Evolutionary conservation across 2,113 vertebrate species (phyloP), one percentile per base, ranked within the genome.

Genomic region (Conger conger): DNA sequence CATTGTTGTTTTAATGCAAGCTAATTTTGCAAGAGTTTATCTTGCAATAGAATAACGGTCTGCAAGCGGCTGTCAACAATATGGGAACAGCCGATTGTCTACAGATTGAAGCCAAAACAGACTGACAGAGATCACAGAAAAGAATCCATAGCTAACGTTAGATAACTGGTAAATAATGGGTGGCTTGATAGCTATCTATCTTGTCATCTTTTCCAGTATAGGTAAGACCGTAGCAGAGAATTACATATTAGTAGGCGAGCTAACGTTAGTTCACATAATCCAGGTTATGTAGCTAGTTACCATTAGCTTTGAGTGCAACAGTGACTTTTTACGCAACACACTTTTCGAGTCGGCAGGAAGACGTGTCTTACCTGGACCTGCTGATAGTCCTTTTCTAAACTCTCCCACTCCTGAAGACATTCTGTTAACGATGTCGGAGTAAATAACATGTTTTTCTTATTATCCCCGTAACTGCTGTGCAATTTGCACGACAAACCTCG

Each of bases 401-500:
- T 96, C 36, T 95, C 94, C 98, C 97, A 99, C 89, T 98, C 97
- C 50, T 94, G 94, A 82, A 97, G 87, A 89, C 97, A 99, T 86
- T 97, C 96, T 8, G 42, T 17, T 0, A 94, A 84, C 54, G 89
- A 88, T 2, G 73, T 79, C 0, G 94, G 93, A 78, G 17, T 90
- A 84, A 86, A 94, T 86, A 94, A 86, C 93, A 94, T 95, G 1
- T 86, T 50, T 81, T 33, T 4, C 18, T 5, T 42, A 53, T 45
- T 82, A 82, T n/a, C 57, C 40, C 37, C 18, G 45, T 42, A 38
- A 40, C 15, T 63, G 8, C 57, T 45, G 35, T 33, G 1, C 1
- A 23, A 27, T 5, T 9, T 63, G 9, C 38, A 40, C 37, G n/a
- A 82, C 73, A 5, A n/a, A n/a, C 23, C 36, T 27, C 15, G 54